Evolutionary conservation across 2,888 invertebrate species (phyloP).

Genomic region (Agriopis leucophaearia): DNA sequence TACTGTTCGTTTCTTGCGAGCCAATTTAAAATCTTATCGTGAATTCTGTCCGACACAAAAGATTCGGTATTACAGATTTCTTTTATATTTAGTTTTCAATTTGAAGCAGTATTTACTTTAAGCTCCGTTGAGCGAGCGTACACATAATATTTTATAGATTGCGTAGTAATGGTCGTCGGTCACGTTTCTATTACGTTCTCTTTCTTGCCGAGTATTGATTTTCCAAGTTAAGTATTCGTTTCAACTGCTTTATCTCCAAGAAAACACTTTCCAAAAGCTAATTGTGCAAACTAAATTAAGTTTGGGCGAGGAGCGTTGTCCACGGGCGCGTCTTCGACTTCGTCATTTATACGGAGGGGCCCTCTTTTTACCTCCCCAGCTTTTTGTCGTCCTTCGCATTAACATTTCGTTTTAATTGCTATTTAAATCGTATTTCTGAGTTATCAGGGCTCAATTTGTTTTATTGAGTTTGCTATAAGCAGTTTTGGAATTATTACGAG

Average conservation of each 20-base stretch:
- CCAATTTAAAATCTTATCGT: conserved; percentile 15
- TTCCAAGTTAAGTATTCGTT: conserved; percentile 50
- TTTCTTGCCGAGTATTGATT: conserved; percentile 41
- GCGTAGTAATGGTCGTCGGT: conserved; percentile 34
- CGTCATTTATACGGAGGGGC: conserved; percentile 68
- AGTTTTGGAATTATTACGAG: conserved; percentile 36
- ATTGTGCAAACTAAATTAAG: conserved; percentile 73
- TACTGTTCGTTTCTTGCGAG: conserved; percentile 6
- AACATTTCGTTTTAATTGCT: conserved; percentile 63
- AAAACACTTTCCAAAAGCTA: conserved; percentile 68
- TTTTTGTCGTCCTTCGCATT: conserved; percentile 58
- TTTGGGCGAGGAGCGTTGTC: conserved; percentile 63
- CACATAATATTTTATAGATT: conserved; percentile 37
- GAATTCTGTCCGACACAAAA: conserved; percentile 4
- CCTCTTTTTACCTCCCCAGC: conserved; percentile 61
- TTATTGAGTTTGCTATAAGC: conserved; percentile 51
- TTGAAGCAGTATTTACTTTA: conserved; percentile 18
- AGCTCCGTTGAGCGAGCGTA: conserved; percentile 18
- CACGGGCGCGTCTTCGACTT: conserved; percentile 55
- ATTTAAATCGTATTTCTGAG: conserved; percentile 65
- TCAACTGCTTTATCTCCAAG: conserved; percentile 51
- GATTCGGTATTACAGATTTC: conserved; percentile 25
- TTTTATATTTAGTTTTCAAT: conserved; percentile 31
- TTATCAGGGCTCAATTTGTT: conserved; percentile 67
- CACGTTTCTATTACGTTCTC: conserved; percentile 39